Percentiles rank a stretch among this genome's conserved stretches.
Conservation (phyloP, 1,140 invertebrate genomes). For the Copidosoma floridanum region DNA sequence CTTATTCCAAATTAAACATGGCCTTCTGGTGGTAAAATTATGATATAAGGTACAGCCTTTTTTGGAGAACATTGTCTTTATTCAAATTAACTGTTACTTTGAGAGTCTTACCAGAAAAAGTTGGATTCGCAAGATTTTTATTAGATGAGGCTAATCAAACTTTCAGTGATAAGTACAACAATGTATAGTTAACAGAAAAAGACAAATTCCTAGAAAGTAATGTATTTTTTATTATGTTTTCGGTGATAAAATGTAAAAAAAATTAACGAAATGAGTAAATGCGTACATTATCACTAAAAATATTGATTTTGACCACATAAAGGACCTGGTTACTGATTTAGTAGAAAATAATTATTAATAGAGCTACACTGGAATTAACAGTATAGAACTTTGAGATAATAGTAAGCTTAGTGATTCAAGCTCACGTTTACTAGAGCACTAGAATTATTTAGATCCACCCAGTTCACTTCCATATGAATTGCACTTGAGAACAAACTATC, state of each 20-base stretch:
- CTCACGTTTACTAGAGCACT: conserved; percentile 20
- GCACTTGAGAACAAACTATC: conserved; percentile 2
- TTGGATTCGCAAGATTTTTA: conserved; percentile 23
- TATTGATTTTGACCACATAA: conserved; percentile 24
- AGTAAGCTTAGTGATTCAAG: conserved; percentile 8
- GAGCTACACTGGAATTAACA: conserved; percentile 24
- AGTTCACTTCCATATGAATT: conserved; percentile 9
- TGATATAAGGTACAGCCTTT: conserved; percentile 29
- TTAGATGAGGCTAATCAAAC: conserved; percentile 11
- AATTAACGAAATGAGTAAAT: neutral
- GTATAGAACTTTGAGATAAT: conserved; percentile 21
- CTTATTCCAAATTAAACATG: conserved; percentile 7
- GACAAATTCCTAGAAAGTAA: neutral
- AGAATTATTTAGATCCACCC: conserved; percentile 6
- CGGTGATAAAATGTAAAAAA: neutral
- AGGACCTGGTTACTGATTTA: conserved; percentile 12
- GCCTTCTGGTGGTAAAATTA: conserved; percentile 33
- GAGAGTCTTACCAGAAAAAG: conserved; percentile 10
- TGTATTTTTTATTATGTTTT: neutral
- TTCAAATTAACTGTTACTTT: conserved; percentile 18
- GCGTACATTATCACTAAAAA: conserved; percentile 13
- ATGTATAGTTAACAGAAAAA: conserved; percentile 12
- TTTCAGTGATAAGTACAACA: conserved; percentile 22
- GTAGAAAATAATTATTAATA: conserved; percentile 8
- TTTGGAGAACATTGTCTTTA: conserved; percentile 14